Evolutionary conservation across 1,140 invertebrate genomes (phyloP), one percentile per base, ranked within the genome.

Genomic region (Whitmania pigra): DNA sequence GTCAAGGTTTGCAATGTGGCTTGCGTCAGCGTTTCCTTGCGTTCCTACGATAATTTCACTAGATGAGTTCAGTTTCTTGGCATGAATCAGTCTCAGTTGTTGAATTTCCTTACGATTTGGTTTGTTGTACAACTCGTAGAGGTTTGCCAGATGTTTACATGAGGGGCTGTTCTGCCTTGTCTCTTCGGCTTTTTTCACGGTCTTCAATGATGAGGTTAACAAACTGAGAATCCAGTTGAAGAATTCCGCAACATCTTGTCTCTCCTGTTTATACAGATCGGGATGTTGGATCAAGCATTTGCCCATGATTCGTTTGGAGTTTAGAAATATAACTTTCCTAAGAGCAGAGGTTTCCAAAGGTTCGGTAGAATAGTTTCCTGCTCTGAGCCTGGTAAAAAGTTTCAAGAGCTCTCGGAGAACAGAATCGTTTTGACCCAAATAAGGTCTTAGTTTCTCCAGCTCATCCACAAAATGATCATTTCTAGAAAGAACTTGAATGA

Each of bases 401-500:
- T 63, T 63, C 22, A 63, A 7, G 20, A 63, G 11, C 22, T 63
- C 57, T 25, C 57, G 2, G 22, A 63, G 57, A 63, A 63, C 29
- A 13, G 22, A 31, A 20, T 63, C 29, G 15, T 63, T 31, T 63
- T 22, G 22, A 1, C 57, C 22, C 57, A 63, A 13, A 31, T 63
- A 31, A 63, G 22, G 22, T 18, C 22, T 7, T 25, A 63, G 22
- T 63, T 31, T 63, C 20, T 25, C 29, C 29, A 63, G 29, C 57
- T 63, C 57, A 1, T 22, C 29, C 57, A 63, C 57, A 11, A 63
- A 20, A 22, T n/a, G 22, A 63, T 63, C 57, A 63, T 2, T 63
- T 63, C 57, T 63, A 13, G 57, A 63, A 25, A 63, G 57, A 31
- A 31, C 57, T 31, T 63, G 57, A 31, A 63, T 17, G 20, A 63